phyloP scores from a whole-genome alignment of 1,140 invertebrate genomes.

The Laupala kohalensis region DNA sequence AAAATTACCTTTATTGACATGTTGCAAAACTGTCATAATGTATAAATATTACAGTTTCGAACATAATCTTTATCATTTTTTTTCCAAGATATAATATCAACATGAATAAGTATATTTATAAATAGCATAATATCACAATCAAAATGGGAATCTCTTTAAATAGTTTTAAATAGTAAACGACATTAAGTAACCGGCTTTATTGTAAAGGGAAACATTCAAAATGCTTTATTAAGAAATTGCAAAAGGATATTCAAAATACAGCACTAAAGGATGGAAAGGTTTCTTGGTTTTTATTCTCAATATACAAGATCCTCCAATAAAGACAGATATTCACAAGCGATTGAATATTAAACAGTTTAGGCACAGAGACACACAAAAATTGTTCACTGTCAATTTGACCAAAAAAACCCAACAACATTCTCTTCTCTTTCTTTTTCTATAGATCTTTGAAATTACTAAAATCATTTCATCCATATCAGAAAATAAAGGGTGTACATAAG shows the following conservation, averaged over 20 bases:
- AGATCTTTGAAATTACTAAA: no score
- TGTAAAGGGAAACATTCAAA: neutral
- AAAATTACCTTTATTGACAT: conserved; percentile 8
- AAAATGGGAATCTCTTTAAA: neutral
- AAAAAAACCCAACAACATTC: no score
- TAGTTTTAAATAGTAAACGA: neutral
- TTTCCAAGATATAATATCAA: neutral
- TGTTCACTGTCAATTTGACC: no score
- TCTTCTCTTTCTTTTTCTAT: no score
- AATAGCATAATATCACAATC: neutral
- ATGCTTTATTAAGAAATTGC: neutral
- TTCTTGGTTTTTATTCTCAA: neutral
- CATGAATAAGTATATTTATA: neutral
- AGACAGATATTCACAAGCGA: no score
- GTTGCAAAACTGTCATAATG: conserved; percentile 4
- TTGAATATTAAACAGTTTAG: neutral
- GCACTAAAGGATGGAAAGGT: neutral
- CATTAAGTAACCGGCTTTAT: neutral
- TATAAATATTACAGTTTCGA: neutral
- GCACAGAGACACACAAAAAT: neutral
- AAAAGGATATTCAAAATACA: neutral
- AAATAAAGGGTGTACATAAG: no score
- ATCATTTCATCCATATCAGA: no score
- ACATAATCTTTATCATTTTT: neutral
- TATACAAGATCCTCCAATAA: neutral